Percentiles rank a stretch among this genome's conserved stretches.
Evolutionary conservation across 2,797 vertebrate species (phyloP).

Genomic region (Epinephelus awoara): DNA sequence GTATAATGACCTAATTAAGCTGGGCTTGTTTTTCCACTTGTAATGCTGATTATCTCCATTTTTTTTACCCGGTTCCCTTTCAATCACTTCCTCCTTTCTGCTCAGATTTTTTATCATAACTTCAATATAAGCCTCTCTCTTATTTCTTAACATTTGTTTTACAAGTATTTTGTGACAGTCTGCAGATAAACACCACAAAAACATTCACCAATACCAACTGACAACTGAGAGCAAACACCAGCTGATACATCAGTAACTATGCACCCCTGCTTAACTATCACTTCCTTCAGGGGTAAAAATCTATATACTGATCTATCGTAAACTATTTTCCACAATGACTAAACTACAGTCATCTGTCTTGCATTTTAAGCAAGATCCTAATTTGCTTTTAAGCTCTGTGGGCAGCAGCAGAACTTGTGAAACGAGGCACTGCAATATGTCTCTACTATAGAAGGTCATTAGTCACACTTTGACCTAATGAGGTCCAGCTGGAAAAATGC

Average conservation of each 20-base stretch:
- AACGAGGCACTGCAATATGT: too few relatives aligned
- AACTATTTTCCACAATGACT: too few relatives aligned
- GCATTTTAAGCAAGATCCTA: not conserved
- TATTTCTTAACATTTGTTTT: not conserved
- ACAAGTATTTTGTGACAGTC: not conserved
- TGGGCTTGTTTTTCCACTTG: constrained; percentile 55
- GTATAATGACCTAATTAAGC: constrained; percentile 82
- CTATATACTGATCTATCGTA: not conserved
- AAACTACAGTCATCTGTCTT: not conserved
- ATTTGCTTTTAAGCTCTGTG: not conserved
- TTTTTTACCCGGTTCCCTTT: not conserved
- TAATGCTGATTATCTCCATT: constrained; percentile 41
- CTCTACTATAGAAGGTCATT: not conserved
- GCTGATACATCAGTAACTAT: not conserved
- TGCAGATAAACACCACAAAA: not conserved
- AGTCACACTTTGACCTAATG: not conserved
- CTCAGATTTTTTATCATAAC: not conserved
- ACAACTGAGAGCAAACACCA: not conserved
- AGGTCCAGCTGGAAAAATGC: constrained; percentile 11
- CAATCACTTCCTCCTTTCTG: constrained; percentile 11
- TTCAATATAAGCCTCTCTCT: not conserved
- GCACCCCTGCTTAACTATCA: not conserved
- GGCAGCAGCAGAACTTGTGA: constrained; percentile 13
- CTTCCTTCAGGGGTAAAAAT: not conserved
- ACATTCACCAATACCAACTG: not conserved